Base-by-base conservation (phyloP, 2,797 vertebrate species). In the Coracias cyanogaster region DNA sequence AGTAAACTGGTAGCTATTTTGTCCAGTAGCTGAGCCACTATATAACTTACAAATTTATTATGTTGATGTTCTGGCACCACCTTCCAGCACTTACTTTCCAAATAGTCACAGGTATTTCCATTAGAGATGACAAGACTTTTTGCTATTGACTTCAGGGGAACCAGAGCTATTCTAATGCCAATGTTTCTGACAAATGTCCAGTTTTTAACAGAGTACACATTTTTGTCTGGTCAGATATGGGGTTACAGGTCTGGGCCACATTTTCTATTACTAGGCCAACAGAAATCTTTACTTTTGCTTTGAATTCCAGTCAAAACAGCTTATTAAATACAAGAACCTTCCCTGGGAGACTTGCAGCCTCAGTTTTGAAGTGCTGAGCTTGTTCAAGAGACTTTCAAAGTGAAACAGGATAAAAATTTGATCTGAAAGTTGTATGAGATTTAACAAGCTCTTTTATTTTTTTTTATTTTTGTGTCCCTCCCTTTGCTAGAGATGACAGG, bases 231-330 rank as follows among this genome's bases (percentile, higher is more conserved):
- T 93, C 85, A 77, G 65, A 72, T 69, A 86, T 15, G 39, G 33
- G 15, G 25, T 94, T 93, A 86, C 64, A 79, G 66, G 62, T 84
- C 89, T 91, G 24, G 39, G 73, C 58, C 67, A 60, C 4, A 57
- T 83, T 86, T 96, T 57, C n/a, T 87, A 39, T 31, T 64, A 48
- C 52, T 80, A 89, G 67, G 55, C 85, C 83, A 89, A 89, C 28
- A 93, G 76, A 91, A 96, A 87, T 85, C 84, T 94, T 92, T 89
- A 65, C 51, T 95, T 96, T 93, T n/a, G 17, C 66, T 86, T 90
- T 90, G 58, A 89, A 94, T 93, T 89, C 85, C 87, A 86, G 80
- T 89, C 80, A 88, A 94, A 95, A 93, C 45, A 82, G 31, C 46
- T 80, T 95, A 86, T 82, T 92, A 92, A 96, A 96, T 41, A 64